These are phyloP conservation scores for Embidobia sp. DNA, from an alignment of 2,888 invertebrate genomes.

Conservation along the genomic window DNA sequence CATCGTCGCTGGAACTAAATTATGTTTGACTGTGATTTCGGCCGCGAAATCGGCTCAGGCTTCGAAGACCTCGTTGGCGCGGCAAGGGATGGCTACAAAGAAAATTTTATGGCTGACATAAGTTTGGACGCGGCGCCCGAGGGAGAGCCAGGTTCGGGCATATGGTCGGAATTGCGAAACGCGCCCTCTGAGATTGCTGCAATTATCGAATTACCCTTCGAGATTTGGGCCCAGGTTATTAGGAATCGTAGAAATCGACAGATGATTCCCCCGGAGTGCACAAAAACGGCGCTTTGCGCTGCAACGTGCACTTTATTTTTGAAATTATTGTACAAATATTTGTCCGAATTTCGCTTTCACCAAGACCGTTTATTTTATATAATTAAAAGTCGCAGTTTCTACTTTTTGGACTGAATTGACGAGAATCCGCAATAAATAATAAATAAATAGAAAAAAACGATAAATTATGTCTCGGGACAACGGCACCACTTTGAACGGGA, in stretches of 20 bases:
- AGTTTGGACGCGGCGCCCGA: conserved; percentile 71
- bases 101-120: conserved; percentile 72
- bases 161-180: conserved; percentile 74
- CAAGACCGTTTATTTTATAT: neutral
- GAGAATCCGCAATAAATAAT: no score
- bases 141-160: conserved; percentile 69
- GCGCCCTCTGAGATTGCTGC: conserved; percentile 71
- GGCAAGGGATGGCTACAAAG: conserved; percentile 64
- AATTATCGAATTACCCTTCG: conserved; percentile 75
- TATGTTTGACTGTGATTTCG: conserved; percentile 49
- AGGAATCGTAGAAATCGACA: conserved; percentile 57
- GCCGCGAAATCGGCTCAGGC: conserved; percentile 23
- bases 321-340: conserved; percentile 27
- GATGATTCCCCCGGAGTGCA: conserved; percentile 13
- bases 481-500: neutral
- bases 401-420: no score
- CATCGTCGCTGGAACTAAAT: conserved; percentile 33
- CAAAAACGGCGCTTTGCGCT: conserved; percentile 13
- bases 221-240: conserved; percentile 60
- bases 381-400: conserved; percentile 8
- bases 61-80: conserved; percentile 47
- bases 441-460: no score
- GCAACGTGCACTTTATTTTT: conserved; percentile 11
- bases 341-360: conserved; percentile 1
- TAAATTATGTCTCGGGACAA: neutral